Evolutionary conservation across 2,888 invertebrate genomes (phyloP).

Genomic region (Drosophila ezoana): DNA sequence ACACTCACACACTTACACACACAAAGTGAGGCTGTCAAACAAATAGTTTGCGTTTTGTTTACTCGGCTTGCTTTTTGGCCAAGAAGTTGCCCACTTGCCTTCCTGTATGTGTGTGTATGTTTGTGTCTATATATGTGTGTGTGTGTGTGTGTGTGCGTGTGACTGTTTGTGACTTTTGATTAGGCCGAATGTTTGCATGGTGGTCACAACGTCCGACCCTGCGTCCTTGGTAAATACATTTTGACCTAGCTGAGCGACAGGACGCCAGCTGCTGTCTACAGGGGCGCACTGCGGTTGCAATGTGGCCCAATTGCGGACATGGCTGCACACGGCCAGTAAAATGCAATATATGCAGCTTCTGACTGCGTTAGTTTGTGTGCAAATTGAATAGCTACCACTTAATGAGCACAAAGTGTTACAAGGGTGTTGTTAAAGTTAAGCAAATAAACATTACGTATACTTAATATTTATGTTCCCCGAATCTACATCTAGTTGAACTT

Average conservation of each 20-base stretch:
- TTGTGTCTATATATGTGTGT: not conserved
- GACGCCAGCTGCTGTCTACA: slow-evolving; percentile 26
- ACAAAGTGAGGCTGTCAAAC: slow-evolving; percentile 48
- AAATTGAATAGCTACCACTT: no score
- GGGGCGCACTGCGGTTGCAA: slow-evolving; percentile 25
- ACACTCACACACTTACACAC: not conserved
- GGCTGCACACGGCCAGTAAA: no score
- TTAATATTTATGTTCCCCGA: no score
- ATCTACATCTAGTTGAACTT: no score
- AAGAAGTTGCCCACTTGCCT: slow-evolving; percentile 51
- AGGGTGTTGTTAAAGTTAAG: no score
- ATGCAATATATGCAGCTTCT: no score
- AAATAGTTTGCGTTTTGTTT: slow-evolving; percentile 76
- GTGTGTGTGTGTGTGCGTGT: slow-evolving; percentile 14
- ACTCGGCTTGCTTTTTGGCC: slow-evolving; percentile 66
- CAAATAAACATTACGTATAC: no score
- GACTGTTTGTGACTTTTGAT: slow-evolving; percentile 74
- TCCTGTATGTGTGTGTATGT: slow-evolving; percentile 1
- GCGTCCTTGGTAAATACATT: slow-evolving; percentile 64
- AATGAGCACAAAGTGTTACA: no score
- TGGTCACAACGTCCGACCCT: slow-evolving; percentile 57
- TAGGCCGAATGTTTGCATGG: slow-evolving; percentile 74
- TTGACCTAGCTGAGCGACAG: slow-evolving; percentile 27
- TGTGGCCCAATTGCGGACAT: slow-evolving; percentile 20
- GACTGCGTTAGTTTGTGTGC: no score